phyloP scores from a whole-genome alignment of 2,888 invertebrate genomes.

The Andrena chrysosceles region DNA sequence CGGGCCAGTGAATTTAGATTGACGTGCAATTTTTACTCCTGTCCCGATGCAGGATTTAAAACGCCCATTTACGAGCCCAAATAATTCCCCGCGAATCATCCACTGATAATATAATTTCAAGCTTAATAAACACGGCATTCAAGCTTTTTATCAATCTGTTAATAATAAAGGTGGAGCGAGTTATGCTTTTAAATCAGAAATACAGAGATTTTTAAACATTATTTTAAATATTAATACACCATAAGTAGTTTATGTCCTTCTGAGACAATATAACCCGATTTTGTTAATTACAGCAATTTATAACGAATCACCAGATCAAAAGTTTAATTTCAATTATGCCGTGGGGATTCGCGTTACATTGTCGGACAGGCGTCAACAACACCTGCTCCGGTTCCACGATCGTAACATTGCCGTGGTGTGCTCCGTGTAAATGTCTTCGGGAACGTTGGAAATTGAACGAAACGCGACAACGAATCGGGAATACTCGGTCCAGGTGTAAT shows the following conservation, averaged over 20 bases:
- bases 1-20: conserved; percentile 22
- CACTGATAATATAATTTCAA: neutral
- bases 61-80: neutral
- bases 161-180: too few species aligned
- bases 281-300: too few species aligned
- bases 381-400: conserved; percentile 40
- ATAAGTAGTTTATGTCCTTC: too few species aligned
- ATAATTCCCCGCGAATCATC: neutral
- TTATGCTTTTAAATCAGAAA: too few species aligned
- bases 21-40: conserved; percentile 16
- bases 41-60: neutral
- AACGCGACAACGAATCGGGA: conserved; percentile 53
- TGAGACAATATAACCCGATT: too few species aligned
- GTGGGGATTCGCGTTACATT: conserved; percentile 36
- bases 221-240: too few species aligned
- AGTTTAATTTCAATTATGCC: conserved; percentile 44
- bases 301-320: too few species aligned
- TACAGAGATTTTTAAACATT: too few species aligned
- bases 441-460: conserved; percentile 55
- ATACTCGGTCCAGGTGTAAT: conserved; percentile 45
- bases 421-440: conserved; percentile 49
- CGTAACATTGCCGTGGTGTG: conserved; percentile 24
- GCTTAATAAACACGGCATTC: neutral
- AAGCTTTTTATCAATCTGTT: too few species aligned
- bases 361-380: conserved; percentile 50